Evolutionary conservation across 2,888 invertebrate genomes (phyloP), one percentile per base, ranked within the genome.

Genomic region (Listrodromus nycthemerus): DNA sequence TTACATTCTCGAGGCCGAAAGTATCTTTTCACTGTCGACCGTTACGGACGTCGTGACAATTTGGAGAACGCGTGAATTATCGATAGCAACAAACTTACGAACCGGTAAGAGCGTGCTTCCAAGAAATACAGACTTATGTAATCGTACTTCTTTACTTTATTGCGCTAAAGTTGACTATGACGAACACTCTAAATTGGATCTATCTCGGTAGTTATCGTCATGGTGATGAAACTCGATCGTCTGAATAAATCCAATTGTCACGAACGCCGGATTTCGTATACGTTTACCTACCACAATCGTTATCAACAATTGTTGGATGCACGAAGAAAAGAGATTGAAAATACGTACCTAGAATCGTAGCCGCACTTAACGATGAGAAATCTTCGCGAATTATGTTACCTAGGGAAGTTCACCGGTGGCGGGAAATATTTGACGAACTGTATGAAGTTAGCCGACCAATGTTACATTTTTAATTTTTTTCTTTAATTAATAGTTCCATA

Each of bases 251-350:
- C n/a, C 19, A 52, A 67, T 66, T 55, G 52, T 19, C 27, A 63
- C 19, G 2, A n/a, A 27, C 2, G 30, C 10, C 21, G 33, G n/a
- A 55, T 66, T 76, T 66, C 8, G 61, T 30, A 16, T 58, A 55
- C 24, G 41, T 41, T 67, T 66, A 66, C 76, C 58, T 30, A 66
- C 66, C 70, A 74, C 63, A 66, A 70, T 70, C 75, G 61, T 69
- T 75, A 69, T 70, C 61, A 75, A 80, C 74, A 80, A 80, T 80
- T 75, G 69, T 37, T 21, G 52, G 33, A 63, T n/a, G 52, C 50
- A 41, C 19, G 50, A 21, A 61, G 27, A 16, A 27, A 16, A 27
- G 16, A 27, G 61, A 61, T 61, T 30, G 30, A 61, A 30, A 16
- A 27, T 30, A 30, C 10, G 30, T 61, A 13, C 13, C 61, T 61